phyloP scores from a whole-genome alignment of 2,888 invertebrate genomes.

The Dugesia japonica region DNA sequence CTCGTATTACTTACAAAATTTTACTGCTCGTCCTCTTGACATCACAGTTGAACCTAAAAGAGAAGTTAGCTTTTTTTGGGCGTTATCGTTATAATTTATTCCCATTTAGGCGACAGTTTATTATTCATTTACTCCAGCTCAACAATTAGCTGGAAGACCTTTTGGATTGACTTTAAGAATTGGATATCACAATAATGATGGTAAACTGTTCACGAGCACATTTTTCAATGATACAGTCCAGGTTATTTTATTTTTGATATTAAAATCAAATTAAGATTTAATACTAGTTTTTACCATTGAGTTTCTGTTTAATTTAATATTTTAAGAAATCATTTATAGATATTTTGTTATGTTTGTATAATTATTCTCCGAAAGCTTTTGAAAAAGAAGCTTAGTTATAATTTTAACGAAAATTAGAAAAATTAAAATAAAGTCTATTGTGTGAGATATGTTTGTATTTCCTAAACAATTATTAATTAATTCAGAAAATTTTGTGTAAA shows the following conservation, averaged over 20 bases:
- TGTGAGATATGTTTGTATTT: too few relatives aligned
- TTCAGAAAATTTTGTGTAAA: too few relatives aligned
- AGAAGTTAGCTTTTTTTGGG: slow-evolving; percentile 10
- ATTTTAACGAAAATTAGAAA: too few relatives aligned
- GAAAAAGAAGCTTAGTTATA: too few relatives aligned
- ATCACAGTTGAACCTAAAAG: slow-evolving; percentile 71
- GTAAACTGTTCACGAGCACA: slow-evolving; percentile 62
- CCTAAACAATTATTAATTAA: too few relatives aligned
- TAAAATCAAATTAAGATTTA: too few relatives aligned
- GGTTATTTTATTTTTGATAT: slow-evolving; percentile 51
- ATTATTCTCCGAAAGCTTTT: too few relatives aligned
- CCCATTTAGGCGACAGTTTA: slow-evolving; percentile 75
- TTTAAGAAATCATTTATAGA: too few relatives aligned
- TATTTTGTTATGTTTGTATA: too few relatives aligned
- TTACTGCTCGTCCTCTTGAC: slow-evolving; percentile 73
- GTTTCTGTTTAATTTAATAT: too few relatives aligned
- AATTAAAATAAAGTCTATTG: too few relatives aligned
- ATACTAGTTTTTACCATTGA: too few relatives aligned
- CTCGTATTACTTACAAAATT: slow-evolving; percentile 92
- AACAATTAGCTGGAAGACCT: slow-evolving; percentile 85
- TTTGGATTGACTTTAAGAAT: slow-evolving; percentile 83
- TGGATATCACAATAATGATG: slow-evolving; percentile 68
- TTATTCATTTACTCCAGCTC: slow-evolving; percentile 82
- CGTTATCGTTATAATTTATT: neutral
- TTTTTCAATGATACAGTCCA: slow-evolving; percentile 93